phyloP scores from a whole-genome alignment of 2,113 vertebrate genomes.

The Calidris pygmaea region DNA sequence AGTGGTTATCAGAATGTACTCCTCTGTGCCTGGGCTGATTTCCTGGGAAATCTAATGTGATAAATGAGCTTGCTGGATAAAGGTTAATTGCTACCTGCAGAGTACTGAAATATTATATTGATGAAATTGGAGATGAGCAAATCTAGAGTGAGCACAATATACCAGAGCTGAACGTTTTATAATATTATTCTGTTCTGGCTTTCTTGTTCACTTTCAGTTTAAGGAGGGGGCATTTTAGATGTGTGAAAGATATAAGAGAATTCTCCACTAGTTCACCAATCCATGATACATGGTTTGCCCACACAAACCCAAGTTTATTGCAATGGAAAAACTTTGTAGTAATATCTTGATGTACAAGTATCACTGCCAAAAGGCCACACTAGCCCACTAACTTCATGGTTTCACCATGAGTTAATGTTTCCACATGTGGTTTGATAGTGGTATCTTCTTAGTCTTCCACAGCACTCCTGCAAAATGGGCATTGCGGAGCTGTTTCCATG shows the following conservation, averaged over 20 bases:
- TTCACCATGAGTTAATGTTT: neutral
- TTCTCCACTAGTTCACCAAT: neutral
- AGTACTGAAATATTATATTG: neutral
- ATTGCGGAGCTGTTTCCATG: rapidly evolving
- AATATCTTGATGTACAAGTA: neutral
- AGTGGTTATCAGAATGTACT: neutral
- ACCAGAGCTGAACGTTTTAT: neutral
- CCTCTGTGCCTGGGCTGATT: neutral
- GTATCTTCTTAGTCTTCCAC: neutral
- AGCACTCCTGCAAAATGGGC: neutral
- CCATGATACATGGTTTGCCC: neutral
- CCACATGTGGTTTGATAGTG: neutral
- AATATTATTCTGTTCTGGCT: neutral
- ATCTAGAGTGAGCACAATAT: neutral
- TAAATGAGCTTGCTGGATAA: slow-evolving; percentile 18
- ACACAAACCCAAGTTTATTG: neutral
- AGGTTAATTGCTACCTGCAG: slow-evolving; percentile 8
- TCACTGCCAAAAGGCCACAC: neutral
- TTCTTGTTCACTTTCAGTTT: neutral
- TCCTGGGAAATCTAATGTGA: neutral
- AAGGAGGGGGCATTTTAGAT: neutral
- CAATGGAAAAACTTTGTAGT: neutral
- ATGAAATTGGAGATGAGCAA: slow-evolving; percentile 5
- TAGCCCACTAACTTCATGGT: neutral
- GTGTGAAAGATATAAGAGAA: neutral